Conservation (phyloP, 2,113 vertebrate species). For the Paracanthobrama guichenoti region DNA sequence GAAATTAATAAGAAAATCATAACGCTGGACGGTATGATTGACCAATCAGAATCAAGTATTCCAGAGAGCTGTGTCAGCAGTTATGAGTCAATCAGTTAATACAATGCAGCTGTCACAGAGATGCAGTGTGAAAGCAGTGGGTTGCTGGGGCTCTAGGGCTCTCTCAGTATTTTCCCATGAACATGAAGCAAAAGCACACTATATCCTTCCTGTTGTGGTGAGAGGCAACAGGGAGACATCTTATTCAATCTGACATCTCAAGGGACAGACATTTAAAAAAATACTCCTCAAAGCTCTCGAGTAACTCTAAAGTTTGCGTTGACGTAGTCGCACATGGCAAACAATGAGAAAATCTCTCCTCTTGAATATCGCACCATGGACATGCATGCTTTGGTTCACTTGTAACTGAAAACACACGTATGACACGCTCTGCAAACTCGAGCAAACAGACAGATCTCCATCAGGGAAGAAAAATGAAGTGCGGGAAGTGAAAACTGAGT, state of each 20-base stretch:
- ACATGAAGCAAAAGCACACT: slow-evolving; percentile 42
- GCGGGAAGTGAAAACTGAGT: background rate
- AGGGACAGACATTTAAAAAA: slow-evolving; percentile 41
- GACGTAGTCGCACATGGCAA: slow-evolving; percentile 33
- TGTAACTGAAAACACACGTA: background rate
- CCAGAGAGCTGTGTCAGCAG: background rate
- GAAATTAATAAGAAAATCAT: background rate
- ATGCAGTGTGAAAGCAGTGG: slow-evolving; percentile 45
- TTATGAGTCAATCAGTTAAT: slow-evolving; percentile 48
- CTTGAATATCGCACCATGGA: background rate
- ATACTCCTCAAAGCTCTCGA: background rate
- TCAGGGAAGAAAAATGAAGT: slow-evolving; percentile 5
- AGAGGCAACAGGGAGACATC: background rate
- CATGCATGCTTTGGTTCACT: background rate
- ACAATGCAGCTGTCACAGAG: slow-evolving; percentile 34
- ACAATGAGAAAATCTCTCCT: slow-evolving; percentile 42
- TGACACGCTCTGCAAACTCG: background rate
- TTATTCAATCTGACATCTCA: slow-evolving; percentile 40
- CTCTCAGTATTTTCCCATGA: slow-evolving; percentile 52
- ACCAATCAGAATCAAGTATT: slow-evolving; percentile 7
- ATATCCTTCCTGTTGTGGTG: slow-evolving; percentile 18
- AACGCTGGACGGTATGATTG: background rate
- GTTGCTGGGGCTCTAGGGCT: slow-evolving; percentile 33
- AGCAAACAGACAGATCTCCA: slow-evolving; percentile 7
- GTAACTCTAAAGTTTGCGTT: slow-evolving; percentile 24